Evolutionary conservation across 2,113 vertebrate species (phyloP), one percentile per base, ranked within the genome.

Genomic region (Candoia aspera): DNA sequence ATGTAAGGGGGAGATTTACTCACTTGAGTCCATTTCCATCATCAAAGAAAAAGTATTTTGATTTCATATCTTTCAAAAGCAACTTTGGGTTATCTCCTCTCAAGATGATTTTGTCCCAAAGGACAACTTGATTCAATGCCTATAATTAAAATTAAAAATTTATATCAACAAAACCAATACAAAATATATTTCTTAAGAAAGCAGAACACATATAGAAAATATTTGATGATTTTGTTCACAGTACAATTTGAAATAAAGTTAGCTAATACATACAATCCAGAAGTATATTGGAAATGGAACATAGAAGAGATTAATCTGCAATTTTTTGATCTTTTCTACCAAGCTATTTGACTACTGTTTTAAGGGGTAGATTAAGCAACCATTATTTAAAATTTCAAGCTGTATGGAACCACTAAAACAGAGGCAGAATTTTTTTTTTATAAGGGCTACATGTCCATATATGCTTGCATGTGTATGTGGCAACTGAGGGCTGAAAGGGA

Each of bases 41-140:
- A 92, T 99, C 99, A 90, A 99, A 99, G 97, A 99, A 99, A 96
- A 98, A 99, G 94, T 99, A 99, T 90, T 99, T 99, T 59, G 99
- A 98, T 95, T 99, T 99, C 97, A 98, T 98, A 86, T 99, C 98
- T 98, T 97, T 98, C 95, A 99, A 95, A 89, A 97, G 97, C 92
- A 99, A 97, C 94, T 98, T 99, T 92, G 98, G 98, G 90, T 98
- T 99, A 90, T 99, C 98, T 49, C 99, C 99, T 96, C 99, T 98
- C 92, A 99, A 97, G 93, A 99, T 97, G 29, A 99, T 99, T 96
- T 99, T 99, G 94, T 99, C 99, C 99, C 99, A 99, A 12, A 99
- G 98, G 57, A 99, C 99, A 92, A 99, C 99, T 95, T 99, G 99
- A 96, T 99, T 99, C 88, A 99, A 96, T 95, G 98, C 98, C 99